Base-by-base conservation (phyloP, 37 sponge, comb jelly and placozoan species). In the Mnemiopsis leidyi region DNA sequence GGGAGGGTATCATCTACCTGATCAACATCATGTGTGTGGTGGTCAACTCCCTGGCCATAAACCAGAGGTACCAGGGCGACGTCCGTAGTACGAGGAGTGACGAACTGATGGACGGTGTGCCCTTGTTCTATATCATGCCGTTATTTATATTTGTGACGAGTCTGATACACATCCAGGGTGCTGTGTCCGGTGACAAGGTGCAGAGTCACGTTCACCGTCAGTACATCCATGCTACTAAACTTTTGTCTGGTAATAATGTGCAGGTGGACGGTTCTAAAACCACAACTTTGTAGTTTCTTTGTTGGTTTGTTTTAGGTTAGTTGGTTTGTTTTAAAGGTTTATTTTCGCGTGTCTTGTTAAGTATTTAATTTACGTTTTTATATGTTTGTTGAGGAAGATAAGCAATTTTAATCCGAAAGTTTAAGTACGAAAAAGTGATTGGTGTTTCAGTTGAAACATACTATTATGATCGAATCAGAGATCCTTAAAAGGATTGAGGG, bases 1-100 rank as follows among this genome's bases (percentile, higher is more conserved):
- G 90, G 90, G 35, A 23, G 24, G 35, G 90, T 0, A 40, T 85
- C 61, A 25, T 85, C 61, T 85, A 85, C 61, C 90, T 85, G n/a
- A 85, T 85, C 3, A 85, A 85, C 35, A 85, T 40, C 2, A 85
- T 85, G 61, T 35, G 90, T 39, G 23, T 16, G 18, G 23, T 85
- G 3, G 39, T 40, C 24, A 85, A 85, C 90, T 85, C 90, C 29
- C 39, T 28, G 23, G n/a, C 61, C 48, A 40, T 85, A 28, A n/a
- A 35, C 23, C 24, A 32, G 48, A 36, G 79, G 33, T 18, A 48
- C 61, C 9, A 48, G 61, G 61, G 5, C 13, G 9, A 5, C 61
- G 5, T 13, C 5, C 9, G 13, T 5, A 13, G 13, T 48, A 48
- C 61, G 9, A 18, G 5, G 9, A 5, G 5, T 13, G 9, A 48